phyloP scores from a whole-genome alignment of 2,113 vertebrate genomes.

The Paramormyrops kingsleyae region DNA sequence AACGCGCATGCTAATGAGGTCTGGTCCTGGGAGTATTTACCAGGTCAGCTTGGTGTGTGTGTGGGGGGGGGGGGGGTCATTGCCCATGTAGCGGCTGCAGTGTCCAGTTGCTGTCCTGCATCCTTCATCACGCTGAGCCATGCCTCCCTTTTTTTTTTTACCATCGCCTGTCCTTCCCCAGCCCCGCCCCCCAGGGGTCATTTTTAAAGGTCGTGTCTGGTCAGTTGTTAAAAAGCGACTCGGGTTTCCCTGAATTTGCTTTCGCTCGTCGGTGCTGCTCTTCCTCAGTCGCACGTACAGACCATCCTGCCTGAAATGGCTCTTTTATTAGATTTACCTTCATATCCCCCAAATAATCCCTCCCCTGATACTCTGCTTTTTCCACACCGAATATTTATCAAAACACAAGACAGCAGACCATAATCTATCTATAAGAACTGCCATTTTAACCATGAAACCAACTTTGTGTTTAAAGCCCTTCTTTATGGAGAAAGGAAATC shows the following conservation, averaged over 20 bases:
- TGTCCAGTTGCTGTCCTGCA: slow-evolving; percentile 60
- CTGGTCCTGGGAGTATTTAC: slow-evolving; percentile 60
- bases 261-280: slow-evolving; percentile 44
- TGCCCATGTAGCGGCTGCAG: slow-evolving; percentile 47
- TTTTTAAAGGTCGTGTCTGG: slow-evolving; percentile 55
- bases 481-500: not conserved
- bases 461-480: not conserved
- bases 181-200: slow-evolving; percentile 49
- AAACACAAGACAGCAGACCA: not conserved
- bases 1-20: slow-evolving; percentile 87
- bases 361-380: not conserved
- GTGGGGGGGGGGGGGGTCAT: slow-evolving; percentile 34
- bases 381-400: slow-evolving; percentile 1
- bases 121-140: slow-evolving; percentile 52
- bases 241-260: slow-evolving; percentile 33
- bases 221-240: slow-evolving; percentile 54
- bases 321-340: slow-evolving; percentile 44
- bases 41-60: not conserved
- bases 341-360: not conserved
- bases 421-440: not conserved
- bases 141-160: slow-evolving; percentile 44
- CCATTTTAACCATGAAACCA: not conserved
- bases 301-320: slow-evolving; percentile 44
- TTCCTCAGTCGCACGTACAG: slow-evolving; percentile 54
- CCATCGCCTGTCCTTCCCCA: slow-evolving; percentile 10